Evolutionary conservation across 2,113 vertebrate genomes (phyloP), one percentile per base, ranked within the genome.

Genomic region (Entosphenus tridentatus): DNA sequence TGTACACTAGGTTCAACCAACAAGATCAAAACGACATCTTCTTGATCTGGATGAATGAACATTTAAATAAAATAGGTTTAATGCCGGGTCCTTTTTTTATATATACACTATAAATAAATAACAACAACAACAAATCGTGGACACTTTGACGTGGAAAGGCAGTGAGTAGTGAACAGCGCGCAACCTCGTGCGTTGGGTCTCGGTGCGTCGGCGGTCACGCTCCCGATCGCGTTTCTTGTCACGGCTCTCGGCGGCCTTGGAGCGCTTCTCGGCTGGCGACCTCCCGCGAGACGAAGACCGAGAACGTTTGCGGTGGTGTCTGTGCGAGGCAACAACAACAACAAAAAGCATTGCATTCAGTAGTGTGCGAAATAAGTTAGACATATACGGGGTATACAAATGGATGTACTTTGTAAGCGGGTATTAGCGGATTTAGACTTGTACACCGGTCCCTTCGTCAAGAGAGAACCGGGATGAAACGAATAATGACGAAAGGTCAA

Each of bases 221-320:
- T 21, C 21, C 21, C 62, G 62, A 9, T n/a, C n/a, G n/a, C 62
- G n/a, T 21, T 65, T 65, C 21, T 21, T n/a, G n/a, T 65, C 62
- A 16, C 62, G 62, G 10, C 62, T 65, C n/a, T 21, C n/a, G 9
- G 62, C n/a, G 62, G n/a, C n/a, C 21, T 11, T 65, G 62, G 62
- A 9, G 62, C 62, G 62, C 10, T 65, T 65, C 62, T 65, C 62
- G n/a, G 62, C 8, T 9, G 62, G 62, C 11, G 62, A 65, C 2
- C 21, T n/a, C 21, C 62, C 62, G 18, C 62, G 62, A 2, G 62
- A 65, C 10, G 8, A 21, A 9, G 62, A 65, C 10, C 8, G 62
- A 9, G 62, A 65, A 16, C 62, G 62, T 21, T 65, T 65, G 62
- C 62, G 62, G 21, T 65, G 62, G 18, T 65, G 62, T 18, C 62